These are phyloP conservation scores for Caenorhabditis sp. DNA, from an alignment of 2,888 invertebrate genomes.

Conservation along the genomic window DNA sequence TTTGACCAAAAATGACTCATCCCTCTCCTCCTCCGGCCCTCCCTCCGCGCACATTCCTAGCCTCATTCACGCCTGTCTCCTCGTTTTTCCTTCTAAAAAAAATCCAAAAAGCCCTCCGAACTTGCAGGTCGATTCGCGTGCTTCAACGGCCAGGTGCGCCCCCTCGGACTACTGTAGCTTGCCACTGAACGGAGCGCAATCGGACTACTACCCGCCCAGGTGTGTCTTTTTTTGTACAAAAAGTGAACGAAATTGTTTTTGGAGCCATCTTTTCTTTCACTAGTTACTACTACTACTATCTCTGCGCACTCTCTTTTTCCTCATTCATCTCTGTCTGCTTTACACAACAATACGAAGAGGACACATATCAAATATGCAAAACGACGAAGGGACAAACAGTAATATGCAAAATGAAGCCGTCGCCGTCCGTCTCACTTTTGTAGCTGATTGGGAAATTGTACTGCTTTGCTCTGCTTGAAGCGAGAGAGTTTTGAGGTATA, in stretches of 20 bases:
- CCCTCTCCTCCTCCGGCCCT: too few relatives aligned
- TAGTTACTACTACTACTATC: too few relatives aligned
- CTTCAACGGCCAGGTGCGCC: conserved; percentile 55
- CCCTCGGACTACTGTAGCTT: conserved; percentile 57
- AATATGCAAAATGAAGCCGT: conserved; percentile 44
- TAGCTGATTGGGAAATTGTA: not conserved
- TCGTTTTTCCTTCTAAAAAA: not conserved
- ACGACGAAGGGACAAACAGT: conserved; percentile 27
- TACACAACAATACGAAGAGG: conserved; percentile 39
- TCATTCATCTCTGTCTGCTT: conserved; percentile 10
- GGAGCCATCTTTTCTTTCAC: conserved; percentile 18
- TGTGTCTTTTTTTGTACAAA: conserved; percentile 25
- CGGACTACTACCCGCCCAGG: conserved; percentile 58
- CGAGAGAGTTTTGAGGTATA: too few relatives aligned
- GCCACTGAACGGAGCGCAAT: conserved; percentile 47
- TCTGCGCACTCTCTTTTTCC: not conserved
- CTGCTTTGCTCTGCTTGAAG: too few relatives aligned
- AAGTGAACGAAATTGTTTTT: conserved; percentile 2
- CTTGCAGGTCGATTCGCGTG: conserved; percentile 53
- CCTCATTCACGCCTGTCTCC: too few relatives aligned
- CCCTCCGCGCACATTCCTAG: too few relatives aligned
- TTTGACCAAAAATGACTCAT: too few relatives aligned
- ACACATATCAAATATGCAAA: conserved; percentile 24
- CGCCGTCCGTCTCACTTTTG: not conserved
- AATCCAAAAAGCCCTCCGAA: not conserved